Percentiles rank a stretch among this genome's conserved stretches.
phyloP scores from a whole-genome alignment of 2,888 invertebrate genomes.

The Napeogenes sylphis region DNA sequence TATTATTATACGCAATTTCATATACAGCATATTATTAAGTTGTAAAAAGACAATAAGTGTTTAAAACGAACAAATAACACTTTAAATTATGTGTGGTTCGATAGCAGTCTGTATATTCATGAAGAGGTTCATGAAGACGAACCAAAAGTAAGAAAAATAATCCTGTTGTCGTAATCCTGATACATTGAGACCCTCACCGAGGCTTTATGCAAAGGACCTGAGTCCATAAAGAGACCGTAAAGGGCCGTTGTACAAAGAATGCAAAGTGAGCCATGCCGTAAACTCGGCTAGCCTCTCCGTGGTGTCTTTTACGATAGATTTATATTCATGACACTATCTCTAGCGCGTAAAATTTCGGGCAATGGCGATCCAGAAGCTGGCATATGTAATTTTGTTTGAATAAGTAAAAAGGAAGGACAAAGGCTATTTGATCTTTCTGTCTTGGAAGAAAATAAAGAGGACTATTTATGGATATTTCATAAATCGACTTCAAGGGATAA shows the following conservation, averaged over 20 bases:
- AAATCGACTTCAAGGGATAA: constrained; percentile 67
- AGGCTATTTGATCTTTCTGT: constrained; percentile 74
- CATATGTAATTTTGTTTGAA: constrained; percentile 79
- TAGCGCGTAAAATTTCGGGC: constrained; percentile 76
- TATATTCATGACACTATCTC: constrained; percentile 78
- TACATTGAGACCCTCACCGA: constrained; percentile 40
- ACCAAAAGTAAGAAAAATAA: constrained; percentile 26
- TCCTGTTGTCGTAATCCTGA: constrained; percentile 31
- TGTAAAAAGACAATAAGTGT: no score
- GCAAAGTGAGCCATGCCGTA: constrained; percentile 74
- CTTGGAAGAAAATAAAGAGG: constrained; percentile 63
- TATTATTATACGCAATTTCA: no score
- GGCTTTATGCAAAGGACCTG: constrained; percentile 71
- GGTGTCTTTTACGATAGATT: constrained; percentile 76
- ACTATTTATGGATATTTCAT: constrained; percentile 69
- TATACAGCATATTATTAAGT: no score
- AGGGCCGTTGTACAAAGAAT: constrained; percentile 72
- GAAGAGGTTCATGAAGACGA: no score
- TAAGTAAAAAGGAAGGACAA: constrained; percentile 76
- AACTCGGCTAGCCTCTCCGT: constrained; percentile 62
- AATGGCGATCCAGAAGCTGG: constrained; percentile 74
- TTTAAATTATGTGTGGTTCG: no score
- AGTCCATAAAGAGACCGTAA: constrained; percentile 74
- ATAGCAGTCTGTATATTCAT: no score
- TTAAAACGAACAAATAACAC: no score